Evolutionary conservation across 1,140 invertebrate genomes (phyloP), one percentile per base, ranked within the genome.

Genomic region (Drosophila insularis): DNA sequence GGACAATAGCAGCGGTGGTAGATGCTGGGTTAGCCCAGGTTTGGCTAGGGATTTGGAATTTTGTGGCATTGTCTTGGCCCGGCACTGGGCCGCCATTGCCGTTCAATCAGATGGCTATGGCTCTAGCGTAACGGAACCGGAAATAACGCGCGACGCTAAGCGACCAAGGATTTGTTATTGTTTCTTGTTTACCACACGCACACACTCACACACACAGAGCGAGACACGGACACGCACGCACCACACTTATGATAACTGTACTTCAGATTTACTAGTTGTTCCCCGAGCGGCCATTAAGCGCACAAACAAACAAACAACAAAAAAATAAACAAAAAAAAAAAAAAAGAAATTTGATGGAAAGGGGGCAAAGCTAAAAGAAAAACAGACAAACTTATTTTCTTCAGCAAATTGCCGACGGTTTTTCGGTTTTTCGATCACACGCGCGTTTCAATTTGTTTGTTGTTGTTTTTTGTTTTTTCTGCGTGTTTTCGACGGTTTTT

Each of bases 111-210:
- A 37, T 37, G 35, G 11, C 13, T 40, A 32, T 27, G 63, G 53
- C 62, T 32, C 35, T 76, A 70, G 76, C 68, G 43, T 40, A 43
- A 23, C 73, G 78, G 78, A 81, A 70, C 31, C 79, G 69, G 72
- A 77, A 66, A 68, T 71, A 66, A 59, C 64, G 62, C 68, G 39
- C 61, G 67, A 50, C 59, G 50, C 27, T 64, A 27, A 62, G 32
- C 65, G 56, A 55, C 43, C 64, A 50, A 56, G 55, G 73, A 40
- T 19, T 32, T 60, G 19, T 23, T 43, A 14, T 50, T 46, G 35
- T 35, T 35, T 35, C 11, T 27, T 58, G 35, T 23, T 63, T 54
- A 31, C 54, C 59, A 62, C 58, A 40, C 58, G 10, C 58, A 39
- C 40, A 68, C 46, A 32, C 66, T 43, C 60, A 40, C 55, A 62